phyloP scores from a whole-genome alignment of 2,797 vertebrate genomes.

The Peromyscus aztecus region DNA sequence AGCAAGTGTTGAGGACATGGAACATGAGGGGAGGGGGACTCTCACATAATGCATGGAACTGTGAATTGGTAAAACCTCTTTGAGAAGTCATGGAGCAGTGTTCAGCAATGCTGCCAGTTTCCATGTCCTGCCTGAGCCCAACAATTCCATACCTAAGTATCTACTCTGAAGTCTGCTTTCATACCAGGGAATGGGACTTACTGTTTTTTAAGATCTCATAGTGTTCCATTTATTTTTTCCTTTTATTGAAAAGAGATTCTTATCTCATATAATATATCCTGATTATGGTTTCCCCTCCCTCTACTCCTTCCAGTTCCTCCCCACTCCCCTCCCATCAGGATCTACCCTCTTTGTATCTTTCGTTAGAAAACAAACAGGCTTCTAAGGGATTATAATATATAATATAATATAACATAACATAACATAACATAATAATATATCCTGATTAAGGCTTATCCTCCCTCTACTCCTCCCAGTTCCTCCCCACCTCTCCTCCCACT shows the following conservation, averaged over 20 bases:
- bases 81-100: constrained; percentile 13
- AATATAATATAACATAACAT: background rate
- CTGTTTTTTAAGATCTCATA: background rate
- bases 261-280: background rate
- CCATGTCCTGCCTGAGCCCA: background rate
- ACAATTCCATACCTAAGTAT: background rate
- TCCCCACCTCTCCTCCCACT: no score
- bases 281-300: background rate
- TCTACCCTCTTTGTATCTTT: background rate
- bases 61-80: constrained; percentile 33
- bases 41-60: background rate
- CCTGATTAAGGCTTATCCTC: background rate
- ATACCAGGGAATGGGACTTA: background rate
- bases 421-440: background rate
- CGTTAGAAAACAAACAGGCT: background rate
- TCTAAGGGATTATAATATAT: background rate
- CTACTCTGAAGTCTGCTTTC: background rate
- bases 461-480: background rate
- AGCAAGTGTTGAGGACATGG: constrained; percentile 20
- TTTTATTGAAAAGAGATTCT: background rate
- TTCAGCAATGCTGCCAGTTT: background rate
- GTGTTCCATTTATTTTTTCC: background rate
- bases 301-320: background rate
- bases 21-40: background rate
- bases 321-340: background rate